Evolutionary conservation across 2,888 invertebrate genomes (phyloP), one percentile per base, ranked within the genome.

Genomic region (Tiphia femorata): DNA sequence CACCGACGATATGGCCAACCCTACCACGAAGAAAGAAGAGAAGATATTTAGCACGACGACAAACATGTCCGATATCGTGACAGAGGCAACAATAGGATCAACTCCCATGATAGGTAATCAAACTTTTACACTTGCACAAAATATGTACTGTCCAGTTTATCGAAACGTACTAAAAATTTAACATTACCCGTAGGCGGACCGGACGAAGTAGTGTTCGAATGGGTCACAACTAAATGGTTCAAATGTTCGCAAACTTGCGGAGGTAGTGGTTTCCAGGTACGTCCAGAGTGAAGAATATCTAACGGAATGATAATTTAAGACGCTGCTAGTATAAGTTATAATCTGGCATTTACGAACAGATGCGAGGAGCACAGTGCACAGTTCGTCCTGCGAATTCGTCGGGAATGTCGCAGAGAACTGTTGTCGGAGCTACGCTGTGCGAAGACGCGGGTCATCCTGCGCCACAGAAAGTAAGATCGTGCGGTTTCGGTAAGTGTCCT

Each of bases 221-320:
- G 95, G 95, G 87, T 89, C 77, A 88, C 91, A 8, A 91, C 92
- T 0, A 90, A 92, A 7, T 97, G 97, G 97, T 92, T 95, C 0
- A 87, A 89, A 10, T 97, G 97, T 80, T 93, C 92, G 1, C 91
- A 92, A 65, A 89, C 90, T 0, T 97, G 96, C 75, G 94, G 94
- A 0, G 91, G 91, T 35, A 87, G 87, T 49, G 95, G 95, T 1
- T 86, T 86, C 69, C 87, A 88, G 83, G 86, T 86, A 79, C 49
- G 62, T 7, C 5, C 16, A 10, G 10, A 40, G 21, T 4, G 17
- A 48, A 41, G 25, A 47, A 33, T 27, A 29, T 23, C 7, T 14
- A 27, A 43, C 10, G 10, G 16, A 43, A 17, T 29, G 3, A 20
- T 19, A 17, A 10, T 8, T 10, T 12, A 35, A 35, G n/a, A 38